Evolutionary conservation across 2,888 invertebrate genomes (phyloP).

Genomic region (Cyrtodaria siliqua): DNA sequence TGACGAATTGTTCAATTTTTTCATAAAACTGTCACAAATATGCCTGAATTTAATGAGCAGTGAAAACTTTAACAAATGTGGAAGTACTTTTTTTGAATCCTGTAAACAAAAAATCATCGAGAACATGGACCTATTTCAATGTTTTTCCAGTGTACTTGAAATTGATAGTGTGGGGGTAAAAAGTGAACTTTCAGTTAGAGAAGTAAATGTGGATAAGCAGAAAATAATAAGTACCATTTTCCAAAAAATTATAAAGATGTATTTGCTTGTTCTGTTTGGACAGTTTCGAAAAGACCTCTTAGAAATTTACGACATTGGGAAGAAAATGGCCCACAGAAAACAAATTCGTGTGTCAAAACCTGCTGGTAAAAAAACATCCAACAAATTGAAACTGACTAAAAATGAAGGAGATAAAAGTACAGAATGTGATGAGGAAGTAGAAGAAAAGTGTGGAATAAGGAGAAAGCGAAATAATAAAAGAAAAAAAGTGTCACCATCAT

Average conservation of each 20-base stretch:
- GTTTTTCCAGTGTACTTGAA: slow-evolving; percentile 9
- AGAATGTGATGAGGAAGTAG: too few relatives aligned
- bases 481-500: too few relatives aligned
- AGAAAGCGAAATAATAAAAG: too few relatives aligned
- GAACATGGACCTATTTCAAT: slow-evolving; percentile 15
- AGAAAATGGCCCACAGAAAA: slow-evolving; percentile 46
- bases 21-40: slow-evolving; percentile 29
- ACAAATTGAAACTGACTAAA: too few relatives aligned
- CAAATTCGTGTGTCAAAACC: slow-evolving; percentile 34
- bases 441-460: too few relatives aligned
- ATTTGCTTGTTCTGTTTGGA: slow-evolving; percentile 32
- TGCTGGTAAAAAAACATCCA: too few relatives aligned
- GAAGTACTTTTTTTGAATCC: slow-evolving; percentile 33
- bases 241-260: slow-evolving; percentile 25
- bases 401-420: too few relatives aligned
- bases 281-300: slow-evolving; percentile 42
- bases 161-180: background rate
- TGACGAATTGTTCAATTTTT: slow-evolving; percentile 36
- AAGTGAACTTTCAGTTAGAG: background rate
- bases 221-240: slow-evolving; percentile 13
- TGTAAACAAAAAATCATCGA: slow-evolving; percentile 23
- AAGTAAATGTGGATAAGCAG: slow-evolving; percentile 9
- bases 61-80: slow-evolving; percentile 39
- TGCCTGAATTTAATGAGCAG: slow-evolving; percentile 31
- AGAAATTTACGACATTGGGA: slow-evolving; percentile 18